phyloP scores from a whole-genome alignment of 1,140 invertebrate genomes.

The Saxidomus purpurata region DNA sequence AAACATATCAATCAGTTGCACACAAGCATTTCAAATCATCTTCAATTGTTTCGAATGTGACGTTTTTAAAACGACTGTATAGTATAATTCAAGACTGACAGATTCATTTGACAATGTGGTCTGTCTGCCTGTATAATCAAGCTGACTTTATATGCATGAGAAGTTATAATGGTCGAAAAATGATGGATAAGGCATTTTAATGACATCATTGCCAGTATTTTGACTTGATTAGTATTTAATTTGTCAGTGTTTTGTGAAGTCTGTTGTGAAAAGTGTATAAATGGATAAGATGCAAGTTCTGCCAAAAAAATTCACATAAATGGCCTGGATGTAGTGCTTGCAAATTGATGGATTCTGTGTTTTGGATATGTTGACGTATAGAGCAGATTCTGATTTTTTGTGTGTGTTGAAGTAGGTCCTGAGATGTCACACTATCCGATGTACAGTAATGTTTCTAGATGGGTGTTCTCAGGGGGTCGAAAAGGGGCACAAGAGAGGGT shows the following conservation, averaged over 20 bases:
- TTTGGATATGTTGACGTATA: background rate
- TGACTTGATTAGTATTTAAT: slow-evolving; percentile 36
- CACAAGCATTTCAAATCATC: background rate
- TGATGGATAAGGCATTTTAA: slow-evolving; percentile 44
- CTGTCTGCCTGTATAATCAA: background rate
- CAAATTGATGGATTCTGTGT: background rate
- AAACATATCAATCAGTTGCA: background rate
- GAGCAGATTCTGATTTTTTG: background rate
- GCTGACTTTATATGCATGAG: slow-evolving; percentile 39
- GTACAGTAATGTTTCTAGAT: slow-evolving; percentile 60
- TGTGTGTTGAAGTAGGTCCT: background rate
- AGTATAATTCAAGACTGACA: slow-evolving; percentile 7
- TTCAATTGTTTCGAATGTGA: background rate
- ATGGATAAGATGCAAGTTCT: background rate
- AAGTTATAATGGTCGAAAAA: slow-evolving; percentile 22
- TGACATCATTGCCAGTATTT: slow-evolving; percentile 30
- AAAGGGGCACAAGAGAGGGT: background rate
- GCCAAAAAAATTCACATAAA: background rate
- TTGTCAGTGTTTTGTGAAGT: slow-evolving; percentile 22
- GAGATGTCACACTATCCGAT: slow-evolving; percentile 61
- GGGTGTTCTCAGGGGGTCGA: slow-evolving; percentile 57
- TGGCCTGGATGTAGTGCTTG: background rate
- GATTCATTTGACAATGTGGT: background rate
- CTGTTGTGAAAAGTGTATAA: background rate
- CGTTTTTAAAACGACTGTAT: background rate